These are phyloP conservation scores for Platycercus adscitus DNA, from an alignment of 2,113 vertebrate genomes.

Conservation along the genomic window DNA sequence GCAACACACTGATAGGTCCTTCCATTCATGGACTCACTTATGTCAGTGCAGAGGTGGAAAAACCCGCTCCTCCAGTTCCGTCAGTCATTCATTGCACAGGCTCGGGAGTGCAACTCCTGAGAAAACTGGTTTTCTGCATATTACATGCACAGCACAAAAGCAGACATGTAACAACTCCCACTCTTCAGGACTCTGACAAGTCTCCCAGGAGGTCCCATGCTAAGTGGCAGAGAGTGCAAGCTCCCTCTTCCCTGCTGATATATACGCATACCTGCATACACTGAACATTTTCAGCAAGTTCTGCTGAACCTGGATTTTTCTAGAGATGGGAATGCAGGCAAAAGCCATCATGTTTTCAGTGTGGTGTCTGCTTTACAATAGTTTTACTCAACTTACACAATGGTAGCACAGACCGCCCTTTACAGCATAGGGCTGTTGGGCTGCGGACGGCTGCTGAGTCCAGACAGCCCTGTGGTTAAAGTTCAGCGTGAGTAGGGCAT, in stretches of 20 bases:
- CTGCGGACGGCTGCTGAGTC: not conserved
- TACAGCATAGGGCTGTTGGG: not conserved
- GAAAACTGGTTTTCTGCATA: not conserved
- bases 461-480: not conserved
- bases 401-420: not conserved
- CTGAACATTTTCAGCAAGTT: not conserved
- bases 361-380: not conserved
- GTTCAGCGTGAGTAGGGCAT: not conserved
- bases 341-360: not conserved
- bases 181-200: not conserved
- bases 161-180: not conserved
- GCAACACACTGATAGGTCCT: not conserved
- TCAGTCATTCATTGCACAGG: not conserved
- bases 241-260: not conserved
- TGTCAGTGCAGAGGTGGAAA: not conserved
- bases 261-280: rapidly evolving
- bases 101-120: not conserved
- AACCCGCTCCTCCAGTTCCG: not conserved
- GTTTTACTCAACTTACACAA: not conserved
- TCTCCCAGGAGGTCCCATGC: not conserved
- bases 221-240: not conserved
- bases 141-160: not conserved
- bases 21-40: not conserved
- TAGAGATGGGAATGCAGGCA: not conserved
- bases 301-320: not conserved